Base-by-base conservation (phyloP, 2,113 vertebrate species). In the Cyanoramphus novaezelandiae region DNA sequence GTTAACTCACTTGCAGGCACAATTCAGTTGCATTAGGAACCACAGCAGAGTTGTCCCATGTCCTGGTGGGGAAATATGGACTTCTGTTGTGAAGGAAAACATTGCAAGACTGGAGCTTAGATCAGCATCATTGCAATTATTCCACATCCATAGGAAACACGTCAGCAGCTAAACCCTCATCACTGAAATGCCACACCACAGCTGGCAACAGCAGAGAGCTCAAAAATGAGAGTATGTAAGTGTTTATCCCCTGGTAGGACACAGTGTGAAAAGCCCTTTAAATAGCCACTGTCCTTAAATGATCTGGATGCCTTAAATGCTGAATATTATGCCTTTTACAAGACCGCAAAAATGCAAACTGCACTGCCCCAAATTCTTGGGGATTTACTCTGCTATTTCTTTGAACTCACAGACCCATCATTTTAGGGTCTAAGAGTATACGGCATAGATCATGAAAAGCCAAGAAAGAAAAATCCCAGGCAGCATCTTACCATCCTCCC, bases 121-220 rank as follows among this genome's bases (percentile, higher is more conserved):
- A 78, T 91, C 92, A 94, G 78, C 90, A 82, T 44, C 8, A 1
- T 14, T 64, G 35, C 43, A 69, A 91, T 91, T 91, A 81, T 87
- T 89, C 72, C 15, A 2, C 70, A 91, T 82, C 74, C 67, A 43
- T 37, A 75, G 31, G 62, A 92, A 95, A 76, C 37, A 82, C 11
- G 17, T 18, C 49, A 79, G 57, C 84, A 89, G 65, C 70, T 85
- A 86, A 84, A 39, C 28, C 41, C 63, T 76, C 68, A 21, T 67
- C 65, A 68, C 50, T 81, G 59, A 93, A 94, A 88, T 75, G 76
- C 69, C 6, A 4, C 72, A 74, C 60, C 68, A 67, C 68, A 94
- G 88, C 80, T 63, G 86, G 71, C 71, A 90, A 62, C 68, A 80
- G 79, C 92, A 89, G 63, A 49, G 16, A 86, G 68, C 72, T 83